Percentiles rank a stretch among this genome's conserved stretches.
phyloP scores from a whole-genome alignment of 53 echinoderm and acorn worm species.

The Antedon mediterranea region DNA sequence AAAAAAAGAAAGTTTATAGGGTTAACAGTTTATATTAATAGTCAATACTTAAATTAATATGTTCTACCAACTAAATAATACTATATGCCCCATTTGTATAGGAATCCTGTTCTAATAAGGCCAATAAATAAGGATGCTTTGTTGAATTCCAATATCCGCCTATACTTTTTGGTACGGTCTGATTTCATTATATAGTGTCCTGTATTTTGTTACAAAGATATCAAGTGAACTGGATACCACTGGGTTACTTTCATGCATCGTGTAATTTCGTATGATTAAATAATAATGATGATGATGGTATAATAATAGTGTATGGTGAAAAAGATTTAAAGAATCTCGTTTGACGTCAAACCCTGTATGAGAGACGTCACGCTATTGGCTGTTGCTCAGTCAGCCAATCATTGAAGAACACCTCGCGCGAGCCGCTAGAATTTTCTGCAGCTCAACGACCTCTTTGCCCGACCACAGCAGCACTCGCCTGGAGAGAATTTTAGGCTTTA shows the following conservation, averaged over 20 bases:
- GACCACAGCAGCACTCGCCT: neutral
- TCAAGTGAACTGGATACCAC: neutral
- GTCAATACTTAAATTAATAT: no score
- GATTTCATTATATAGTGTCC: no score
- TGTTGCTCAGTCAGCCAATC: neutral
- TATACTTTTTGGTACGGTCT: no score
- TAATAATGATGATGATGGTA: neutral
- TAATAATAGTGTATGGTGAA: neutral
- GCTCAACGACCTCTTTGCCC: neutral
- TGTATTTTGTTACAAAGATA: neutral
- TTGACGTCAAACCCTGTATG: neutral
- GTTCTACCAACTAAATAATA: no score
- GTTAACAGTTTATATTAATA: no score
- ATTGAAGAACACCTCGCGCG: neutral
- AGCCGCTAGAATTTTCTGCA: neutral
- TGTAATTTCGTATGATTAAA: neutral
- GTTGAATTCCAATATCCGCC: no score
- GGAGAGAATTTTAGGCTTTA: neutral
- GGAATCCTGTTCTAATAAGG: no score
- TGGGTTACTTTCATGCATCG: neutral
- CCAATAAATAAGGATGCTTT: no score
- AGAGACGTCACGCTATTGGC: neutral
- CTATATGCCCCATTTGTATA: no score
- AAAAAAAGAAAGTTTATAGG: no score
- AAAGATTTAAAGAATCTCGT: neutral